These are phyloP conservation scores for Pogonophryne albipinna DNA, from an alignment of 2,797 vertebrate genomes.

Conservation along the genomic window DNA sequence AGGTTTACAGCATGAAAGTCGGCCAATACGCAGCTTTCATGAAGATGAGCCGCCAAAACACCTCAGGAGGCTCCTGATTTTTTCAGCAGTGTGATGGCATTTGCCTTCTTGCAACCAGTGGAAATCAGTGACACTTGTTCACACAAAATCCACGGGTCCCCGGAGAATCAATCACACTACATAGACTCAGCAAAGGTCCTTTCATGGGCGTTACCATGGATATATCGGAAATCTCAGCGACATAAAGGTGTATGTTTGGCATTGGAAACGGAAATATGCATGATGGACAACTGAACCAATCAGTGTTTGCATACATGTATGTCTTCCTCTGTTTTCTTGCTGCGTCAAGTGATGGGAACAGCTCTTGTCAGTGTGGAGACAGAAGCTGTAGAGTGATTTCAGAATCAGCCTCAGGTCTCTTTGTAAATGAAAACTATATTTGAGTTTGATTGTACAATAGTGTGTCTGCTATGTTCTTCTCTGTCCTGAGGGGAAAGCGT, in stretches of 20 bases:
- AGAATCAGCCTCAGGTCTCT: conserved; percentile 8
- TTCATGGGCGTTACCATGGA: conserved; percentile 57
- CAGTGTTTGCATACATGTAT: conserved; percentile 40
- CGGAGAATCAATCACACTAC: conserved; percentile 52
- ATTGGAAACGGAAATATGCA: conserved; percentile 3
- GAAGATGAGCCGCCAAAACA: conserved; percentile 5
- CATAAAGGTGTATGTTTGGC: conserved; percentile 1
- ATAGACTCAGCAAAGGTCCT: conserved; percentile 46
- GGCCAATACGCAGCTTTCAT: conserved; percentile 27
- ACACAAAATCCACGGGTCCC: conserved; percentile 21
- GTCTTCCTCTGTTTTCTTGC: conserved; percentile 39
- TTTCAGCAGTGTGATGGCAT: conserved; percentile 4
- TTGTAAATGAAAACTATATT: conserved; percentile 18
- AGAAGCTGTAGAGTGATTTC: conserved; percentile 17
- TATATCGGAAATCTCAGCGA: conserved; percentile 52
- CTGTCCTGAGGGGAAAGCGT: conserved; percentile 19
- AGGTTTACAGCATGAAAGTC: not conserved
- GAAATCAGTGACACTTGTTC: not conserved
- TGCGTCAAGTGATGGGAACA: conserved; percentile 39
- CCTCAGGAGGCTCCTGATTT: conserved; percentile 6
- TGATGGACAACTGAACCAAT: conserved; percentile 45
- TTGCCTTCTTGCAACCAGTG: conserved; percentile 2
- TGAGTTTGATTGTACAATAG: conserved; percentile 2
- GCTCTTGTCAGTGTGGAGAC: conserved; percentile 16
- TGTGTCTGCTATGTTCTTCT: conserved; percentile 8